Evolutionary conservation across 2,113 vertebrate genomes (phyloP).

Genomic region (Rhinolophus sinicus): DNA sequence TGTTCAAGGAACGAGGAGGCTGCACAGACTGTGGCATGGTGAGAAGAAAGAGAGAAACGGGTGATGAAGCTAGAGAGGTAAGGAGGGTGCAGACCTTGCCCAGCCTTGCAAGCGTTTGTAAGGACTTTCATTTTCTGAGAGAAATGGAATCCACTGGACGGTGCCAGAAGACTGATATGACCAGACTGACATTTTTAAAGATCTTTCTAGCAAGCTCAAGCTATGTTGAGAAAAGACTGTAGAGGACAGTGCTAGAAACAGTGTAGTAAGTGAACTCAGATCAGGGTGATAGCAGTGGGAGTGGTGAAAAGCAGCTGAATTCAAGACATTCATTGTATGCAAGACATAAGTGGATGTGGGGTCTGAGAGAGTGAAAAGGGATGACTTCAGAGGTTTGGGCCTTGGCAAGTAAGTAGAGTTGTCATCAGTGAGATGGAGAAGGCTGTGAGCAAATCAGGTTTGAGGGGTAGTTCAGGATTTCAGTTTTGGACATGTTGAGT

Average conservation of each 20-base stretch:
- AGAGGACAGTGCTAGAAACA: not conserved
- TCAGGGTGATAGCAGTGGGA: not conserved
- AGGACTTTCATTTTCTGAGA: not conserved
- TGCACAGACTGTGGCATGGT: not conserved
- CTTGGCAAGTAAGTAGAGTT: not conserved
- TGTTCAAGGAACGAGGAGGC: not conserved
- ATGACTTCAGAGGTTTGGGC: not conserved
- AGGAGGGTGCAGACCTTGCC: fast-evolving
- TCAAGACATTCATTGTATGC: not conserved
- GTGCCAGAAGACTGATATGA: not conserved
- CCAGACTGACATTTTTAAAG: not conserved
- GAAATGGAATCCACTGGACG: not conserved
- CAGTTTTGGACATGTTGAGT: not conserved
- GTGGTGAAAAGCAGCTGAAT: not conserved
- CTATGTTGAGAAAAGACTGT: not conserved
- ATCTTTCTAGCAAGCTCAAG: not conserved
- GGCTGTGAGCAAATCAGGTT: not conserved
- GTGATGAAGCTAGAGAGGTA: not conserved
- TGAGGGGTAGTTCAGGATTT: not conserved
- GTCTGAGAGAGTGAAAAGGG: not conserved
- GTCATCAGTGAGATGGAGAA: not conserved
- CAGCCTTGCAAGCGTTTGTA: not conserved
- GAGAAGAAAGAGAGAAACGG: not conserved
- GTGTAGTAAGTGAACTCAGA: not conserved
- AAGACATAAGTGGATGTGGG: not conserved